A percentile compares a stretch with the other conserved stretches of the same genome.
Evolutionary conservation across 2,113 vertebrate genomes (phyloP).

Genomic region (Thomomys bottae): DNA sequence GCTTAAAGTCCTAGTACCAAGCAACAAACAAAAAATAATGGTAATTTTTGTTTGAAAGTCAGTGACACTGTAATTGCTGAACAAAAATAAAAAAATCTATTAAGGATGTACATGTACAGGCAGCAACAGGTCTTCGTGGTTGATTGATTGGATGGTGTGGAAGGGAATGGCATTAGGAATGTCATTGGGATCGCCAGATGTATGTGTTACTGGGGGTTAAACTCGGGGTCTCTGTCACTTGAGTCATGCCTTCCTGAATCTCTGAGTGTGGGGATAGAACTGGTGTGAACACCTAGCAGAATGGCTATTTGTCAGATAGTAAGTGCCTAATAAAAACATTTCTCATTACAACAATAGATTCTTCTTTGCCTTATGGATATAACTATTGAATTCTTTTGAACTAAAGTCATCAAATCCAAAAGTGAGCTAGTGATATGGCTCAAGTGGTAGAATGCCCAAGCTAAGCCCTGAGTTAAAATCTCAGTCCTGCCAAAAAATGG

Average conservation of each 20-base stretch:
- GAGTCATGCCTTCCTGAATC: neutral
- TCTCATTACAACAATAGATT: neutral
- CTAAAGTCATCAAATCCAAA: neutral
- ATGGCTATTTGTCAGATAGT: neutral
- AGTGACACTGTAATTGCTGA: neutral
- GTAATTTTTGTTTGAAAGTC: neutral
- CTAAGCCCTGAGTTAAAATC: no score
- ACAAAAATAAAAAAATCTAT: neutral
- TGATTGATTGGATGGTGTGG: neutral
- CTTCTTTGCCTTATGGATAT: neutral
- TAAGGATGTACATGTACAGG: neutral
- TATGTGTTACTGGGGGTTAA: neutral
- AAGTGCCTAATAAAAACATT: neutral
- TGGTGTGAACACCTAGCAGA: neutral
- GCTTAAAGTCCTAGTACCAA: no score
- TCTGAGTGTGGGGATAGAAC: neutral
- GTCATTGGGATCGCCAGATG: neutral
- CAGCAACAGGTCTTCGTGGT: neutral
- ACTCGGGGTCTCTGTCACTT: no score
- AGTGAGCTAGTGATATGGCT: no score
- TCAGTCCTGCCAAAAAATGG: no score
- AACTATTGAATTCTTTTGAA: neutral
- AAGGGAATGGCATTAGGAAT: neutral
- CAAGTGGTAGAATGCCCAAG: no score
- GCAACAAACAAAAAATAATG: neutral